Evolutionary conservation across 1,140 invertebrate genomes (phyloP).

Genomic region (Protaetia brevitarsis): DNA sequence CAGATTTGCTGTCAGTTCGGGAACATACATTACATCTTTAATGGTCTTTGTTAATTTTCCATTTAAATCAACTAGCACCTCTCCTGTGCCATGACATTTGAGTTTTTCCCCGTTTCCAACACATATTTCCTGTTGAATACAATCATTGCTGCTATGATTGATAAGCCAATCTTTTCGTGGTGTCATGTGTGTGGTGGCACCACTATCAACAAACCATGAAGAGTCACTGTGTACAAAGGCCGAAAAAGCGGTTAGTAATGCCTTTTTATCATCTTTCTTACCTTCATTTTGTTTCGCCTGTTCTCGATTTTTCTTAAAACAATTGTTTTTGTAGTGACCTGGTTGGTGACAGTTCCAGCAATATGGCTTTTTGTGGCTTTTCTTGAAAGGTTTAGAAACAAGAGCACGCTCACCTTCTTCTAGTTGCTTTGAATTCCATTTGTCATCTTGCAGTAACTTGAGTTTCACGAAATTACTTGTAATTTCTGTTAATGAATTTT

Average conservation of each 20-base stretch:
- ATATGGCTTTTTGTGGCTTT: slow-evolving; percentile 24
- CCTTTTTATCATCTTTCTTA: slow-evolving; percentile 31
- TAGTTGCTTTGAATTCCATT: slow-evolving; percentile 30
- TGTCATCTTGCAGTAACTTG: slow-evolving; percentile 41
- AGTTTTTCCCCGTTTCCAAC: background rate
- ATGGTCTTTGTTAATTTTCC: slow-evolving; percentile 12
- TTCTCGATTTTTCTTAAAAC: background rate
- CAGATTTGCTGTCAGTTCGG: slow-evolving; percentile 37
- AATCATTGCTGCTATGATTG: background rate
- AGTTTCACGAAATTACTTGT: slow-evolving; percentile 41
- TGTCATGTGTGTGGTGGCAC: slow-evolving; percentile 39
- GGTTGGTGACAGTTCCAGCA: slow-evolving; percentile 30
- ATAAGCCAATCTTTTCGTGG: slow-evolving; percentile 28
- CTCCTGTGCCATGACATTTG: background rate
- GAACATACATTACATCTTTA: slow-evolving; percentile 36
- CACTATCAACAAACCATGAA: slow-evolving; percentile 41
- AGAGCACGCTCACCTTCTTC: slow-evolving; percentile 5
- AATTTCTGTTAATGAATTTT: slow-evolving; percentile 40
- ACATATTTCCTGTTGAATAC: background rate
- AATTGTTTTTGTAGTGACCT: slow-evolving; percentile 30
- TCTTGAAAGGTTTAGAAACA: slow-evolving; percentile 18
- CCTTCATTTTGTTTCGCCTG: slow-evolving; percentile 16
- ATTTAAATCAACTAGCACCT: slow-evolving; percentile 3
- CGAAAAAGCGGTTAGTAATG: slow-evolving; percentile 32
- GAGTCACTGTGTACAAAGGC: slow-evolving; percentile 33